phyloP scores from a whole-genome alignment of 2,113 vertebrate species.

The Emydocephalus ijimae region DNA sequence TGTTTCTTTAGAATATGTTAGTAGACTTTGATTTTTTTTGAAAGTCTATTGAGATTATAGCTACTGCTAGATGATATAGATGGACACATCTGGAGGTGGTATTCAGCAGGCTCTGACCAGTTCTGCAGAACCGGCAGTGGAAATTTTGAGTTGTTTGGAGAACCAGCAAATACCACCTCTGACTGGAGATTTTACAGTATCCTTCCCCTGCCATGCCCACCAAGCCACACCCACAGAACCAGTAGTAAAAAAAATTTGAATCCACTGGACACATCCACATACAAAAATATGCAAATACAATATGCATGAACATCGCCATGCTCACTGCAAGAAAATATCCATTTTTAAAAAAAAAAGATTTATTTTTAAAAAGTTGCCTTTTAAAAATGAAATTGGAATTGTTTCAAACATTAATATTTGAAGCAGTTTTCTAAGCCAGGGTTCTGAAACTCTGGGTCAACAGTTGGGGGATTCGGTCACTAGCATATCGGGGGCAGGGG shows the following conservation, averaged over 20 bases:
- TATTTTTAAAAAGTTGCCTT: neutral
- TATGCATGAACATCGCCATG: rapidly evolving
- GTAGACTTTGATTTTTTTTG: neutral
- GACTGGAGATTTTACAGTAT: no score
- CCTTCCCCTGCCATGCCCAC: no score
- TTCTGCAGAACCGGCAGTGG: no score
- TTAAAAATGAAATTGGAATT: neutral
- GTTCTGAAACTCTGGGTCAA: neutral
- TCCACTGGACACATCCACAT: neutral
- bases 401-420: neutral
- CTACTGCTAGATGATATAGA: neutral
- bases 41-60: neutral
- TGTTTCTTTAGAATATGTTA: constrained; percentile 45
- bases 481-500: neutral
- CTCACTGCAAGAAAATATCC: neutral
- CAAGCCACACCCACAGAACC: no score
- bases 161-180: no score
- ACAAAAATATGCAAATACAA: neutral
- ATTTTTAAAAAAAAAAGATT: neutral
- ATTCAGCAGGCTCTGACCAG: no score
- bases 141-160: no score
- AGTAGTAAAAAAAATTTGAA: no score
- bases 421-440: neutral
- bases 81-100: neutral
- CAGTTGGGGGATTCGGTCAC: neutral